These are phyloP conservation scores for Tanypteryx hageni DNA, from an alignment of 2,888 invertebrate species.

Conservation along the genomic window DNA sequence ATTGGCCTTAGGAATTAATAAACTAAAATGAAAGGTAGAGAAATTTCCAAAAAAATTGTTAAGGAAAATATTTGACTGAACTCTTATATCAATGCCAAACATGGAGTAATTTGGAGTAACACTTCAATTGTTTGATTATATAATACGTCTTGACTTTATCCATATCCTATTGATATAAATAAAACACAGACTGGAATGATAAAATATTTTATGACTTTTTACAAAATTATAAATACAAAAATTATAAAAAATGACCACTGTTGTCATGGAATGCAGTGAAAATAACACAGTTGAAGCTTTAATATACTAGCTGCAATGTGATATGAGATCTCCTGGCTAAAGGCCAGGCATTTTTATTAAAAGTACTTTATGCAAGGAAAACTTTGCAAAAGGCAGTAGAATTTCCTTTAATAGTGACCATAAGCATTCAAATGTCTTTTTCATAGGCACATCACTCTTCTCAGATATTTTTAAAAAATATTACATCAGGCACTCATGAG, in stretches of 20 bases:
- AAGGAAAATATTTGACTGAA: no score
- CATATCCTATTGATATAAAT: neutral
- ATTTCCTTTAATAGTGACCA: slow-evolving; percentile 54
- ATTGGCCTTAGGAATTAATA: no score
- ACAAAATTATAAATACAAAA: slow-evolving; percentile 64
- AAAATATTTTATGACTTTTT: slow-evolving; percentile 49
- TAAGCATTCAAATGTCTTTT: slow-evolving; percentile 42
- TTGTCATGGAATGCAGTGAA: slow-evolving; percentile 63
- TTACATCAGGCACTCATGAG: slow-evolving; percentile 58
- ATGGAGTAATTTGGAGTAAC: no score
- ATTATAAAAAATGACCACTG: slow-evolving; percentile 51
- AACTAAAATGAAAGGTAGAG: no score
- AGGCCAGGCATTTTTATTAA: slow-evolving; percentile 30
- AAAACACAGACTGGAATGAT: neutral
- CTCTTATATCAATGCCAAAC: no score
- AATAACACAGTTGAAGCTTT: slow-evolving; percentile 62
- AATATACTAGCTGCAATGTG: slow-evolving; percentile 58
- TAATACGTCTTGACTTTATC: no score
- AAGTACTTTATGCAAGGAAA: slow-evolving; percentile 20
- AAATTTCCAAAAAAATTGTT: no score
- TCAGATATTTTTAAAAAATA: slow-evolving; percentile 33
- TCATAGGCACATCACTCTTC: slow-evolving; percentile 56
- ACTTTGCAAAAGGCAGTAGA: slow-evolving; percentile 53
- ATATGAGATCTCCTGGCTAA: slow-evolving; percentile 62
- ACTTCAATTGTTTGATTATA: no score